Conservation (phyloP, 2,888 invertebrate species). For the Zele albiditarsus region DNA sequence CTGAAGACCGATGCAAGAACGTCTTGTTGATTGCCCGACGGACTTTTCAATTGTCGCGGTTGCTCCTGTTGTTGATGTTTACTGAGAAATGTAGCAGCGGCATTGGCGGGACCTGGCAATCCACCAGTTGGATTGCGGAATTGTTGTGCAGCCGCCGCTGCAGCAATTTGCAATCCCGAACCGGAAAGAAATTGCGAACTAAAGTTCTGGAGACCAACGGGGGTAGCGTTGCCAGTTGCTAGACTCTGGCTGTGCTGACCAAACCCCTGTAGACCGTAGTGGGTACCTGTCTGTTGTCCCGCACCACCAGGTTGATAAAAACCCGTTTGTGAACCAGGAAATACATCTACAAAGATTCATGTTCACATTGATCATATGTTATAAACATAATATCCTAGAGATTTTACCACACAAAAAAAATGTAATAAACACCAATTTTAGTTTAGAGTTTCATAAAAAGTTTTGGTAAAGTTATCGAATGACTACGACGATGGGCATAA, state of each 20-base stretch:
- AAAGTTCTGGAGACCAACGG: constrained; percentile 74
- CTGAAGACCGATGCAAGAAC: constrained; percentile 76
- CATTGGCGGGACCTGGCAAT: constrained; percentile 67
- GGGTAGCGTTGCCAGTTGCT: constrained; percentile 71
- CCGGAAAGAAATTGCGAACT: constrained; percentile 76
- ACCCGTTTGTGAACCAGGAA: constrained; percentile 70
- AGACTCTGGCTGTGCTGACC: constrained; percentile 71
- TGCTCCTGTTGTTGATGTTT: constrained; percentile 71
- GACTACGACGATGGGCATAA: not conserved
- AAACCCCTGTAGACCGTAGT: constrained; percentile 72
- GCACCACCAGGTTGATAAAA: constrained; percentile 71
- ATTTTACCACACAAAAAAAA: too few species aligned
- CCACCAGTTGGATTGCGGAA: constrained; percentile 77
- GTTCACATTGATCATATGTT: not conserved
- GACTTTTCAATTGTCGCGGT: constrained; percentile 69
- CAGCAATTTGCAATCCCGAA: constrained; percentile 79
- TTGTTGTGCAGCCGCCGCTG: constrained; percentile 79
- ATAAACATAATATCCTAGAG: too few species aligned
- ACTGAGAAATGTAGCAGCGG: constrained; percentile 67
- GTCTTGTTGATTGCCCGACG: constrained; percentile 72
- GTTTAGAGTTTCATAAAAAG: too few species aligned
- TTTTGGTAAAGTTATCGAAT: too few species aligned
- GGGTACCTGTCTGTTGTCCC: constrained; percentile 70
- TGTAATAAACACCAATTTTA: too few species aligned
- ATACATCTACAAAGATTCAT: constrained; percentile 63